Percentiles rank a stretch among this genome's conserved stretches.
Conservation (phyloP, 2,113 vertebrate genomes). For the Malurus alboscapulatus region DNA sequence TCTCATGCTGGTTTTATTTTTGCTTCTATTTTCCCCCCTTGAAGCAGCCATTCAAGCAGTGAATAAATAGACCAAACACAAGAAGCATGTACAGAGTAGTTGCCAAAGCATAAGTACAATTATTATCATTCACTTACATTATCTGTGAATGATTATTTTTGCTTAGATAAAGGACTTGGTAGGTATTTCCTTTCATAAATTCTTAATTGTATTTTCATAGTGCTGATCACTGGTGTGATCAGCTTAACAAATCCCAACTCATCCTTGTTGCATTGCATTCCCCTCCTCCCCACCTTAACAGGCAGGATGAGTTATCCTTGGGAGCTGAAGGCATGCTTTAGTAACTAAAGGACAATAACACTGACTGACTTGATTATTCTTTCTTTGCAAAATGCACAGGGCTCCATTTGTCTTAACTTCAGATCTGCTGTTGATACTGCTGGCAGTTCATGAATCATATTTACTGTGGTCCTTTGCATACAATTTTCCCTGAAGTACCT, state of each 20-base stretch:
- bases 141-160: not conserved
- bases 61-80: not conserved
- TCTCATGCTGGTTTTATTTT: not conserved
- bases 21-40: not conserved
- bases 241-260: not conserved
- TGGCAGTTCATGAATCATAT: constrained; percentile 56
- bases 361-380: not conserved
- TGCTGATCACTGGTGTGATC: not conserved
- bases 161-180: not conserved
- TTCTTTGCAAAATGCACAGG: not conserved
- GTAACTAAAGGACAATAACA: constrained; percentile 41
- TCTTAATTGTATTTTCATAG: not conserved
- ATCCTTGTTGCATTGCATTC: not conserved
- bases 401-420: constrained; percentile 60
- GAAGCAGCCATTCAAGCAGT: not conserved
- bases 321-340: not conserved
- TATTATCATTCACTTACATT: not conserved
- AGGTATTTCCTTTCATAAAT: not conserved
- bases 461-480: constrained; percentile 65
- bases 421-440: constrained; percentile 58
- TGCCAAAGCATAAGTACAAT: not conserved
- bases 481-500: constrained; percentile 63
- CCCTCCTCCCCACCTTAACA: not conserved
- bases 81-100: not conserved
- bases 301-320: not conserved